Percentiles rank a stretch among this genome's conserved stretches.
phyloP scores from a whole-genome alignment of 2,113 vertebrate genomes.

The Microtus richardsoni region DNA sequence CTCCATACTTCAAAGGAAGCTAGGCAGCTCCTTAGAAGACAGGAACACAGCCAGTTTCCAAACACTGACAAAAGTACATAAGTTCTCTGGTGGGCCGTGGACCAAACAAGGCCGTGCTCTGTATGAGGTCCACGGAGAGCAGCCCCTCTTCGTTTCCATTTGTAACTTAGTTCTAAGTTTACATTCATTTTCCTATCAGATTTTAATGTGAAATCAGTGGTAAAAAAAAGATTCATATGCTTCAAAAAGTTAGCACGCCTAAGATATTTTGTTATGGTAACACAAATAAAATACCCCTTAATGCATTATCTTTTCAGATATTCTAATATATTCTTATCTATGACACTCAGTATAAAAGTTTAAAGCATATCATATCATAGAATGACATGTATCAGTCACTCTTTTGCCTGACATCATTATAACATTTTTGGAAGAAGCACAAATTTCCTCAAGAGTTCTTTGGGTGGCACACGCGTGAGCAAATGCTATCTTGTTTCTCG shows the following conservation, averaged over 20 bases:
- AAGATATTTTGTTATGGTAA: not conserved
- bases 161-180: conserved; percentile 13
- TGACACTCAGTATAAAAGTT: not conserved
- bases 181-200: not conserved
- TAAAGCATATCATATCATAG: not conserved
- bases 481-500: conserved; percentile 39
- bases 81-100: conserved; percentile 19
- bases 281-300: not conserved
- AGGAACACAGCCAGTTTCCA: conserved; percentile 60
- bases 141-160: conserved; percentile 4
- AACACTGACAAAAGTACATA: conserved; percentile 36
- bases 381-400: not conserved
- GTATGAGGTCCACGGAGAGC: not conserved
- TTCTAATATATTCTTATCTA: not conserved
- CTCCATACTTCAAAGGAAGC: conserved; percentile 71
- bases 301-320: not conserved
- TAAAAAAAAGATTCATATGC: not conserved
- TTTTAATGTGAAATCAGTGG: conserved; percentile 13
- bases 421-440: conserved; percentile 25
- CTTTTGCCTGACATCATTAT: conserved; percentile 43
- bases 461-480: not conserved
- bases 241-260: not conserved
- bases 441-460: conserved; percentile 15
- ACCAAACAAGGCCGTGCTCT: conserved; percentile 4
- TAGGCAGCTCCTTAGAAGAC: conserved; percentile 66